phyloP scores from a whole-genome alignment of 2,888 invertebrate species.

The Aphodius granarius region DNA sequence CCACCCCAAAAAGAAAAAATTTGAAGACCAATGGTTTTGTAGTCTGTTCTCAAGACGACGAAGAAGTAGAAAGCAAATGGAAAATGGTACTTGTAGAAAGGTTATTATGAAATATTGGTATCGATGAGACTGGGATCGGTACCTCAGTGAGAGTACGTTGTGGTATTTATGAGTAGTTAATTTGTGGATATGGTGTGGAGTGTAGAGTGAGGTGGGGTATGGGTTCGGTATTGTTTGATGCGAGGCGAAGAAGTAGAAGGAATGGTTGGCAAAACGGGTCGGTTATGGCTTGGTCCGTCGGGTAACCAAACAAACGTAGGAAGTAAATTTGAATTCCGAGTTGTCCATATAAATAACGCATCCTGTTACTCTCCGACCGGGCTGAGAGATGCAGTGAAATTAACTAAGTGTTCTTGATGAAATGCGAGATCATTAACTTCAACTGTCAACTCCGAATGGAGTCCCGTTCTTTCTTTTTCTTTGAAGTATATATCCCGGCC shows the following conservation, averaged over 20 bases:
- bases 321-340: conserved; percentile 33
- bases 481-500: conserved; percentile 32
- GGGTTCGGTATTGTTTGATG: not conserved
- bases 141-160: not conserved
- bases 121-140: no score
- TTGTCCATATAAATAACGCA: conserved; percentile 33
- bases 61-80: no score
- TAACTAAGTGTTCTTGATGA: conserved; percentile 36
- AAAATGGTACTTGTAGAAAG: no score
- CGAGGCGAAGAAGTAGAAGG: not conserved
- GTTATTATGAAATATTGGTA: no score
- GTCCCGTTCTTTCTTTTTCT: conserved; percentile 33
- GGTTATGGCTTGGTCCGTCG: not conserved
- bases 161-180: not conserved
- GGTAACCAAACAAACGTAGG: conserved; percentile 26
- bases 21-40: no score
- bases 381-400: conserved; percentile 33
- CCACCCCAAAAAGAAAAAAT: not conserved
- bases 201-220: not conserved
- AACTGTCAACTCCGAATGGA: conserved; percentile 36
- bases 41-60: no score
- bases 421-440: conserved; percentile 37
- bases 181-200: not conserved
- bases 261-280: not conserved
- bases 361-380: conserved; percentile 27